Evolutionary conservation across 2,797 vertebrate species (phyloP), one percentile per base, ranked within the genome.

Genomic region (Chelonia mydas): DNA sequence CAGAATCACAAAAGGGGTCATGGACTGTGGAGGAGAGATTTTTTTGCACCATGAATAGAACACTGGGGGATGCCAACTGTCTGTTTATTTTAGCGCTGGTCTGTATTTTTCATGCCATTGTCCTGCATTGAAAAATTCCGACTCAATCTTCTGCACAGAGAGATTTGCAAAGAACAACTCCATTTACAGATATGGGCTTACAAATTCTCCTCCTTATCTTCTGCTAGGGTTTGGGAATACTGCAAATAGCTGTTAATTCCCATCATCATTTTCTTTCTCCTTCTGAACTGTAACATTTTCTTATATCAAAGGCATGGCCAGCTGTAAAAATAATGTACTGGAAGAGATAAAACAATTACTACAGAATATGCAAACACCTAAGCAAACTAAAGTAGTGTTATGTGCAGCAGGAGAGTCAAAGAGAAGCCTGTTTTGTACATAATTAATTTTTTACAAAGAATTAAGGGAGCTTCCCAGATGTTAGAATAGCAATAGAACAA

Each of bases 271-370:
- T 53, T 27, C 25, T 77, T 89, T 55, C 47, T 0, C 37, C 91
- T 87, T 87, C 59, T 8, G 7, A 89, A 83, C 86, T 50, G 76
- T 23, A 89, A 57, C 5, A 1, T 82, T 85, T 95, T 78, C 92
- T 72, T 7, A 0, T 47, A 87, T 89, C 98, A 95, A 97, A 98
- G 96, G 85, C 92, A 49, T 0, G 0, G 55, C 95, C 98, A 96
- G 95, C 98, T 97, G 96, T 95, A 97, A 98, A 97, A 98, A 96
- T 93, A 97, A 92, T 61, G 55, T 86, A 81, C 95, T 90, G 95
- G 95, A 95, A 88, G 1, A n/a, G 88, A 37, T 19, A 88, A 94
- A 90, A 93, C 90, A 68, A 45, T 31, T 33, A 77, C 1, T 0
- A 92, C 74, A 61, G 1, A 33, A 83, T 37, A 79, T 1, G 61